Evolutionary conservation across 2,113 vertebrate genomes (phyloP).

Genomic region (Brachionichthys hirsutus): DNA sequence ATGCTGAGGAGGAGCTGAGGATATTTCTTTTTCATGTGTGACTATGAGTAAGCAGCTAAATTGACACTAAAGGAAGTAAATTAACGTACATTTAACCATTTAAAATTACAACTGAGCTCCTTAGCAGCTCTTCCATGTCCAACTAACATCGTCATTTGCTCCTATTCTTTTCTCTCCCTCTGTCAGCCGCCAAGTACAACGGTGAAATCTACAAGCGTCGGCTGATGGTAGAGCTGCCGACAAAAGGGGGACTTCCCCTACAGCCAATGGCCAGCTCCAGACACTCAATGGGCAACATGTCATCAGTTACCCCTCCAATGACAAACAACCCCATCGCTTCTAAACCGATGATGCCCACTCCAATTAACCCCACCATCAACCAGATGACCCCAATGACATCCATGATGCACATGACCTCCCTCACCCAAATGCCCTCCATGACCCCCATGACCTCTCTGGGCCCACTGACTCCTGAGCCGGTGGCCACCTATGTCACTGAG

Average conservation of each 20-base stretch:
- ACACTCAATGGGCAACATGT: slow-evolving; percentile 62
- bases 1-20: too few species aligned
- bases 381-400: slow-evolving; percentile 55
- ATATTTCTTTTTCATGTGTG: too few species aligned
- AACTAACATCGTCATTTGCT: slow-evolving; percentile 8
- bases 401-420: slow-evolving; percentile 47
- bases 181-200: slow-evolving; percentile 89
- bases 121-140: background rate
- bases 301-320: slow-evolving; percentile 56
- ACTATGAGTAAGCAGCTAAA: too few species aligned
- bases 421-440: slow-evolving; percentile 49
- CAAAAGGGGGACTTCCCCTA: slow-evolving; percentile 89
- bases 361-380: slow-evolving; percentile 49
- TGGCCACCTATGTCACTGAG: slow-evolving; percentile 85
- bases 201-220: slow-evolving; percentile 94
- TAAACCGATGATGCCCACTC: slow-evolving; percentile 61
- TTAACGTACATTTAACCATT: too few species aligned
- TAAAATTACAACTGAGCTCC: background rate
- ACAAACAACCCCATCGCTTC: slow-evolving; percentile 61
- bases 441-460: slow-evolving; percentile 52
- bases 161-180: slow-evolving; percentile 32
- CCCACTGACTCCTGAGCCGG: slow-evolving; percentile 82
- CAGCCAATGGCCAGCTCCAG: slow-evolving; percentile 86
- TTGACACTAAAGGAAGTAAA: too few species aligned
- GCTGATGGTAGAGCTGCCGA: slow-evolving; percentile 88